These are phyloP conservation scores for Tetranychus truncatus DNA, from an alignment of 2,888 invertebrate genomes.

Conservation along the genomic window DNA sequence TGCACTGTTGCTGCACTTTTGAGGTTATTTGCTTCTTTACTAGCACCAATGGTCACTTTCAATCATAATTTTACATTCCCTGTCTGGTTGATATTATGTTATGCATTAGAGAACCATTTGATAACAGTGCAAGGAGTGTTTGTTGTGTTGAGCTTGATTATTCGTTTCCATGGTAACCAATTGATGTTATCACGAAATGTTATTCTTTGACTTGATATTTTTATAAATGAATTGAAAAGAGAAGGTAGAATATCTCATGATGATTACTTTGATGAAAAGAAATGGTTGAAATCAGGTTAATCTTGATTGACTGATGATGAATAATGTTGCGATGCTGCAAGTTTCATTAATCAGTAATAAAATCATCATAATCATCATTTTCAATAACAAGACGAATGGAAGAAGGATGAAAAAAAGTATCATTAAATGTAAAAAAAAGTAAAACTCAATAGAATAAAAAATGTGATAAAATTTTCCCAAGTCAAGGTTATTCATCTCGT, in stretches of 20 bases:
- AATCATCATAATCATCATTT: not conserved
- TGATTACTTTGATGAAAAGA: not conserved
- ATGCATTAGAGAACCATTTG: not conserved
- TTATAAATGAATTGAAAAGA: not conserved
- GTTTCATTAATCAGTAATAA: not conserved
- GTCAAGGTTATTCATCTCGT: too few relatives aligned
- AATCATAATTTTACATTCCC: not conserved
- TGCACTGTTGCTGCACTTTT: too few relatives aligned
- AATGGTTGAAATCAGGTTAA: not conserved
- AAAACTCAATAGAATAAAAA: too few relatives aligned
- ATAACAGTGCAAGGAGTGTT: not conserved
- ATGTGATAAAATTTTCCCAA: too few relatives aligned
- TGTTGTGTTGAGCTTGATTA: not conserved
- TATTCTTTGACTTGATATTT: too few relatives aligned
- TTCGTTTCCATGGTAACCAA: not conserved
- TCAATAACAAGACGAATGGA: not conserved
- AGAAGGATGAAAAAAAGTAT: not conserved
- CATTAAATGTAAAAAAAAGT: too few relatives aligned
- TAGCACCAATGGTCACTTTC: too few relatives aligned
- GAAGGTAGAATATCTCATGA: not conserved
- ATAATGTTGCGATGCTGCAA: not conserved
- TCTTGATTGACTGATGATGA: not conserved
- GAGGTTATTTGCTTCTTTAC: too few relatives aligned
- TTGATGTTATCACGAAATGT: not conserved
- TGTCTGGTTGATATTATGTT: not conserved